Evolutionary conservation across 2,888 invertebrate species (phyloP), one percentile per base, ranked within the genome.

Genomic region (Latheticus oryzae): DNA sequence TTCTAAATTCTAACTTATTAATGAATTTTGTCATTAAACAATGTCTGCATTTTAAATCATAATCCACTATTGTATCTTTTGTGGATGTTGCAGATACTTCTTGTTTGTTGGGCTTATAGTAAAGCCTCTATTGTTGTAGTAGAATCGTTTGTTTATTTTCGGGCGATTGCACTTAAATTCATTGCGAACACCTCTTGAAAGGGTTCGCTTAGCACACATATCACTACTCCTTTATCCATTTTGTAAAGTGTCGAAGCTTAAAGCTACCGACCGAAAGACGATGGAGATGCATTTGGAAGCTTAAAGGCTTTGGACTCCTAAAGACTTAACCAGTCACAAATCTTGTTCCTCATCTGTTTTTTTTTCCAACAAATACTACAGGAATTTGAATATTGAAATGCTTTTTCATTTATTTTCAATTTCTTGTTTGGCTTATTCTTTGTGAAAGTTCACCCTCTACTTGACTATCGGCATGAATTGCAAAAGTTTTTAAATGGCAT

Each of bases 101-200:
- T n/a, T n/a, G 30, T 21, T 33, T 21, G 16, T 35, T 16, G 35
- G n/a, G 16, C 7, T 7, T 1, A 8, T 13, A n/a, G 7, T 15
- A 15, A 15, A 8, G 13, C 15, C 15, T 33, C 32, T 33, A 15
- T 33, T 33, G 32, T 15, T n/a, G n/a, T n/a, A n/a, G n/a, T n/a
- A n/a, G 32, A 33, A 33, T 3, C 16, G 28, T 8, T 15, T 13
- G 33, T 24, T 47, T 35, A 24, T 48, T 48, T 8, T 8, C 57
- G 35, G 43, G 30, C 57, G 57, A 57, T 57, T 57, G 57, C 57
- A 43, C 42, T 30, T 24, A 37, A 57, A 57, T 57, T 26, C 51
- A 37, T n/a, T 37, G 5, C n/a, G 42, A 17, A 63, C 66, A 64
- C 62, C 60, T 59, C 58, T 64, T 63, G 35, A 66, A 66, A 66